Evolutionary conservation across 23 tunicate species (phyloP), one percentile per base, ranked within the genome.

Genomic region (Botrylloides violaceus): DNA sequence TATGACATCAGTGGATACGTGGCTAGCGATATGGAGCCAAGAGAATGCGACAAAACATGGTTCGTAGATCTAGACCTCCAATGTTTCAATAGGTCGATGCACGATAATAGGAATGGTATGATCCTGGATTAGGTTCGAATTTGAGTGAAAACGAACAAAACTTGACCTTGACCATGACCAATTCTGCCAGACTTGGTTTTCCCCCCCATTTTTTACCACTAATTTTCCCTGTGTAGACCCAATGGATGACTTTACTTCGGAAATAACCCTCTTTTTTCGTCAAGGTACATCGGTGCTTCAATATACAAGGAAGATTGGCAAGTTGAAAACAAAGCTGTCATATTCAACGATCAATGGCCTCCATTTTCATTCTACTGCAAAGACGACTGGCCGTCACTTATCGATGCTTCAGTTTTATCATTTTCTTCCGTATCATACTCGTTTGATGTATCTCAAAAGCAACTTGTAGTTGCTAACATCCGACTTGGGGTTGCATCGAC

Each of bases 391-490:
- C 26, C 49, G 20, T 21, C 37, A 0, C 20, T 4, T 22, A 19
- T 68, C 20, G 74, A 68, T 38, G 19, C 37, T 19, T 68, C 74
- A 4, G 28, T 68, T 18, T 20, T 36, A 4, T 31, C 9, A 38
- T 43, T 36, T 43, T 37, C 43, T 43, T 68, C 74, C 0, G 26
- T 43, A 1, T 15, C 23, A 19, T 35, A 68, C 7, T 15, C 37
- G 19, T 68, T n/a, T 37, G 74, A 68, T 28, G 58, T 37, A 32
- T 68, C 74, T 68, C 74, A 68, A 26, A 68, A 68, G 32, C 49
- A 68, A 19, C 74, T 56, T 35, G 1, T 68, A 12, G 22, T 23
- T 5, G 37, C 37, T 1, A n/a, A 24, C 1, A 4, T 68, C 26
- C 2, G 58, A n/a, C 9, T 68, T 12, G 74, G 74, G 3, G 74